Evolutionary conservation across 2,888 invertebrate species (phyloP).

Genomic region (Argyra leucocephala): DNA sequence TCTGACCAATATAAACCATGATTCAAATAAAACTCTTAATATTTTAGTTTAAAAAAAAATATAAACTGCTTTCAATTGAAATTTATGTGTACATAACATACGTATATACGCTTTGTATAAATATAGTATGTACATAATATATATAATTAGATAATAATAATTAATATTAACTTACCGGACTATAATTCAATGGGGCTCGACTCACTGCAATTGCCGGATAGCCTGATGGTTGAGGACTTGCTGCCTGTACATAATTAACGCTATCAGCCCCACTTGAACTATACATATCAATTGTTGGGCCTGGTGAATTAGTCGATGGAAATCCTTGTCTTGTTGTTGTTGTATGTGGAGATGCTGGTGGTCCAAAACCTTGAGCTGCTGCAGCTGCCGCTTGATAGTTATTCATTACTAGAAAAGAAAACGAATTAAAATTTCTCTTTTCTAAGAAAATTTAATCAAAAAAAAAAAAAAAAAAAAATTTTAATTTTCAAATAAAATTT

Average conservation of each 20-base stretch:
- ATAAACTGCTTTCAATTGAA: no score
- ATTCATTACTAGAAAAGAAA: slow-evolving; percentile 78
- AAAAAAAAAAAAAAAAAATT: no score
- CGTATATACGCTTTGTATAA: no score
- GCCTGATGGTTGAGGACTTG: slow-evolving; percentile 92
- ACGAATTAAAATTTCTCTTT: no score
- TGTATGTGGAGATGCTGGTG: slow-evolving; percentile 73
- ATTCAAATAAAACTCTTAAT: no score
- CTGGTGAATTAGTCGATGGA: slow-evolving; percentile 85
- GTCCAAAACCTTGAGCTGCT: slow-evolving; percentile 69
- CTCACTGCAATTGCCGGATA: slow-evolving; percentile 90
- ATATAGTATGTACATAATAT: no score
- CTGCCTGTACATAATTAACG: slow-evolving; percentile 91
- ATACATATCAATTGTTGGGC: slow-evolving; percentile 87
- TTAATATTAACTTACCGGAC: slow-evolving; percentile 62
- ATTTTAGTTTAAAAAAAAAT: no score
- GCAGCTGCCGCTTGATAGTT: slow-evolving; percentile 80
- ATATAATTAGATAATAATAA: neutral
- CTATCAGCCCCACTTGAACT: slow-evolving; percentile 76
- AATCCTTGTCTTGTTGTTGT: slow-evolving; percentile 66
- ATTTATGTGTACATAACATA: no score
- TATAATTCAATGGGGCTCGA: slow-evolving; percentile 86
- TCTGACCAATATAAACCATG: no score
- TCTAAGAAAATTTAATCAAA: no score
- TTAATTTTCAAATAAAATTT: no score